Conservation (phyloP, 2,113 vertebrate species). For the Felis chaus region DNA sequence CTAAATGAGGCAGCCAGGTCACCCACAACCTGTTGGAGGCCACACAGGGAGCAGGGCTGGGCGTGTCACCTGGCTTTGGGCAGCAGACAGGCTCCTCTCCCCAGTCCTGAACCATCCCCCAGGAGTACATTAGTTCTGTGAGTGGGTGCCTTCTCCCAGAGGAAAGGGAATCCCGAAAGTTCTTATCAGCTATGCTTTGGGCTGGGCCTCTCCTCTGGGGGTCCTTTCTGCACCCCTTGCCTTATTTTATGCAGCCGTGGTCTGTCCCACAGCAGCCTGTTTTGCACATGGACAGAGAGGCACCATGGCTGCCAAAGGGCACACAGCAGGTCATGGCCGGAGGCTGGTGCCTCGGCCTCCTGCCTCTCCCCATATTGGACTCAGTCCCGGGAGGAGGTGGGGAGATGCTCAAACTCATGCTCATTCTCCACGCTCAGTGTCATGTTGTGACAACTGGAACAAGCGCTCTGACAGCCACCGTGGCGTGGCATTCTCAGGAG, state of each 20-base stretch:
- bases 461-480: rapidly evolving
- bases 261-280: background rate
- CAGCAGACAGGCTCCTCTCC: background rate
- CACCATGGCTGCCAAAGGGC: background rate
- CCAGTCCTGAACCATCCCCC: background rate
- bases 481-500: background rate
- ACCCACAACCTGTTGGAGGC: background rate
- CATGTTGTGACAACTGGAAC: background rate
- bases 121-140: background rate
- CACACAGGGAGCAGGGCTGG: background rate
- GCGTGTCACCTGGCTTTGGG: background rate
- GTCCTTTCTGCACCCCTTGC: background rate
- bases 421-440: background rate
- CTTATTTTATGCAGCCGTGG: background rate
- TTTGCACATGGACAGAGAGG: background rate
- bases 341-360: background rate
- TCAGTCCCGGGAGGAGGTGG: background rate
- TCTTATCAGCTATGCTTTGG: background rate
- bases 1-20: background rate
- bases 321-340: background rate
- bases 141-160: background rate
- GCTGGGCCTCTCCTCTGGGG: background rate
- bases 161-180: background rate
- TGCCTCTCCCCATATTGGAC: background rate
- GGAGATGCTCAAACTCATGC: background rate